Conservation (phyloP, 2,797 vertebrate species). For the Anolis apletophallus region DNA sequence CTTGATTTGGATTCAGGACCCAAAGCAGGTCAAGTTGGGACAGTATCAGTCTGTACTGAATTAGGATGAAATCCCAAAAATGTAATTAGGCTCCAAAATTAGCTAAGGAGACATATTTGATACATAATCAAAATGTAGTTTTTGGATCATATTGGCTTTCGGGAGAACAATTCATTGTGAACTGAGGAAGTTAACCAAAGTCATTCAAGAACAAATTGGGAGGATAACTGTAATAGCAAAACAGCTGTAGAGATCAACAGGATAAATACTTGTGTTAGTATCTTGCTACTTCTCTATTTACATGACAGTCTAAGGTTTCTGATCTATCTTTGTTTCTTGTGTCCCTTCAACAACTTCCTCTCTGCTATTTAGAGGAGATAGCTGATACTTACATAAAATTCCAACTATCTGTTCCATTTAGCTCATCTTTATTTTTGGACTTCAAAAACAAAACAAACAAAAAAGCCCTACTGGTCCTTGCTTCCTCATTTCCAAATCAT, state of each 20-base stretch:
- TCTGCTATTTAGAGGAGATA: conserved; percentile 69
- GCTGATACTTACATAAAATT: conserved; percentile 62
- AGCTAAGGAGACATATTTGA: no score
- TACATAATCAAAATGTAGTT: not conserved
- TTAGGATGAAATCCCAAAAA: no score
- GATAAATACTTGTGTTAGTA: conserved; percentile 24
- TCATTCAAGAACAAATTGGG: conserved; percentile 18
- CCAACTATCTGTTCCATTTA: conserved; percentile 57
- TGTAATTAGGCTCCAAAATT: no score
- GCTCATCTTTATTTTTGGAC: conserved; percentile 61
- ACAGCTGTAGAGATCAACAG: conserved; percentile 22
- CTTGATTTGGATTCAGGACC: no score
- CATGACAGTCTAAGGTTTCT: conserved; percentile 69
- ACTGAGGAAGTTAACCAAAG: not conserved
- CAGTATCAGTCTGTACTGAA: no score
- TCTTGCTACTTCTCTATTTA: conserved; percentile 60
- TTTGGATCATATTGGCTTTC: not conserved
- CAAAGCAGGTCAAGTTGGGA: no score
- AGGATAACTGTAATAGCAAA: conserved; percentile 27
- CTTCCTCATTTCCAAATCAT: conserved; percentile 41
- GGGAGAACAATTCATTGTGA: not conserved
- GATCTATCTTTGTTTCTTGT: conserved; percentile 67
- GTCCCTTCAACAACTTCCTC: conserved; percentile 62
- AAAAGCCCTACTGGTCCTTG: not conserved
- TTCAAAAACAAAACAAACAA: conserved; percentile 29